A percentile compares a stretch with the other conserved stretches of the same genome.
phyloP scores from a whole-genome alignment of 2,888 invertebrate species.

The Ormyrus labotus region DNA sequence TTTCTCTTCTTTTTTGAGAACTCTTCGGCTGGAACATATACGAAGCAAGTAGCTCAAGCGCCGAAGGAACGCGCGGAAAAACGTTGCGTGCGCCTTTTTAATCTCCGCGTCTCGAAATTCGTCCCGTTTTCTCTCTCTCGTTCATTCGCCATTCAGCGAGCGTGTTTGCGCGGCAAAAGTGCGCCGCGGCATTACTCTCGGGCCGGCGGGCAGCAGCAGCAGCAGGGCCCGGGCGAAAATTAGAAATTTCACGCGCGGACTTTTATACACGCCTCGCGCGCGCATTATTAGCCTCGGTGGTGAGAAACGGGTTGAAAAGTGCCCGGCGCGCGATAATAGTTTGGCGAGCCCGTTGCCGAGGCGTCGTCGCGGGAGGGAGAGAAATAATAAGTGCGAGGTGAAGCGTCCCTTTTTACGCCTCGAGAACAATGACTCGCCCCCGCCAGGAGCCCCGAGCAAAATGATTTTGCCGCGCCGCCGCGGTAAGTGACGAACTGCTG shows the following conservation, averaged over 20 bases:
- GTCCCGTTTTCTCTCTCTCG: no score
- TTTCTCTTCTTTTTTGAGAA: background rate
- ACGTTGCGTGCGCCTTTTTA: no score
- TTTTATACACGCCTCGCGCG: background rate
- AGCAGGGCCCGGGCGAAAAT: no score
- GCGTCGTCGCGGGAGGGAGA: slow-evolving; percentile 5
- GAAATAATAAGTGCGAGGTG: slow-evolving; percentile 51
- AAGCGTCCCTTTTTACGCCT: slow-evolving; percentile 56
- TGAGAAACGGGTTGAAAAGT: slow-evolving; percentile 43
- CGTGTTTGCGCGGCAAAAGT: no score
- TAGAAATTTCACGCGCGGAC: no score
- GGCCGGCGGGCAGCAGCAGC: no score
- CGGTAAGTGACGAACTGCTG: slow-evolving; percentile 13
- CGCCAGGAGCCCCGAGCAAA: slow-evolving; percentile 44
- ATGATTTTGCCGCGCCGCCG: slow-evolving; percentile 48
- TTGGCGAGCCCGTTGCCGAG: background rate
- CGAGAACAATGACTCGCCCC: slow-evolving; percentile 54
- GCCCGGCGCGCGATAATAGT: slow-evolving; percentile 33
- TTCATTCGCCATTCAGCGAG: no score
- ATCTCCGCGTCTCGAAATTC: no score
- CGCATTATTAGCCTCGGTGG: slow-evolving; percentile 27
- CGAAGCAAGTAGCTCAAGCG: background rate
- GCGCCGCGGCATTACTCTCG: no score
- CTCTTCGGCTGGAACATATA: slow-evolving; percentile 4
- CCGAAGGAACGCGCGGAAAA: no score